Percentiles rank a stretch among this genome's conserved stretches.
phyloP scores from a whole-genome alignment of 2,797 vertebrate species.

The Sebastolobus alascanus region DNA sequence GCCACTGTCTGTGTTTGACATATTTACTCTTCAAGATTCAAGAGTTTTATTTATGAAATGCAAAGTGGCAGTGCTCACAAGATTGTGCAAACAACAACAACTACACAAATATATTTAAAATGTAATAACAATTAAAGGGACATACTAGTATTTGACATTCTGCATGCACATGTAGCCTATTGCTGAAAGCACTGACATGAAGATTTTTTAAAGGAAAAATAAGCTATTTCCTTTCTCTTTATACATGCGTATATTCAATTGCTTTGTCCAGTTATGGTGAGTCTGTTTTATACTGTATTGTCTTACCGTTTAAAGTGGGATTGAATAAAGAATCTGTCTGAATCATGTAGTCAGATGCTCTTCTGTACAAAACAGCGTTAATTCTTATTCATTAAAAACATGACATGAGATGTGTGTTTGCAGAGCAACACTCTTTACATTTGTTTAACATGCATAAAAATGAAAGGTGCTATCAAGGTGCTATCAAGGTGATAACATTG shows the following conservation, averaged over 20 bases:
- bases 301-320: neutral
- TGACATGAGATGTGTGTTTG: neutral
- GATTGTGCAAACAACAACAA: no score
- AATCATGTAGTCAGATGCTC: neutral
- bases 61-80: no score
- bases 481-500: no score
- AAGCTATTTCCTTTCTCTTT: neutral
- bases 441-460: neutral
- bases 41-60: no score
- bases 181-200: neutral
- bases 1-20: conserved; percentile 7
- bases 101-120: no score
- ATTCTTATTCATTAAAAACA: neutral
- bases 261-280: neutral
- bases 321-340: conserved; percentile 42
- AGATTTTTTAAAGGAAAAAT: neutral
- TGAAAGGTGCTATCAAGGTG: no score
- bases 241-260: neutral
- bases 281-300: conserved; percentile 38
- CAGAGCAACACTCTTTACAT: neutral
- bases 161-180: neutral
- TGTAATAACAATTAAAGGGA: no score
- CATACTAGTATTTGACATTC: neutral
- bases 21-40: neutral
- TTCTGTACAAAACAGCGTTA: neutral